Evolutionary conservation across 2,888 invertebrate species (phyloP).

Genomic region (Allolobophora icterica): DNA sequence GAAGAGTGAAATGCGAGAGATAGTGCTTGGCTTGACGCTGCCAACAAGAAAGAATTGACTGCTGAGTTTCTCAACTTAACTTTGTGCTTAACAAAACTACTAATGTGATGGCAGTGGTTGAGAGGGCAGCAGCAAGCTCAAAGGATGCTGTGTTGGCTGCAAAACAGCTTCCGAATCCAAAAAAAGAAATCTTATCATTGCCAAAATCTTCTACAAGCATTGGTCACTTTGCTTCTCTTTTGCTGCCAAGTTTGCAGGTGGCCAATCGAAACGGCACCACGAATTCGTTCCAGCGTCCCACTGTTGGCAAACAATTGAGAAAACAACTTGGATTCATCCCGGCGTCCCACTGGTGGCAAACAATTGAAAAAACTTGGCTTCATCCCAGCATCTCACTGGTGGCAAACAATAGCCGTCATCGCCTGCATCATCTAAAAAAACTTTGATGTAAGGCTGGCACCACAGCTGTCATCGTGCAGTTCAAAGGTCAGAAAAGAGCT

Average conservation of each 20-base stretch:
- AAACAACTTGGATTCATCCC: too few relatives aligned
- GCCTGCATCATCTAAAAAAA: neutral
- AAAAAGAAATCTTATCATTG: neutral
- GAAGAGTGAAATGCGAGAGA: too few relatives aligned
- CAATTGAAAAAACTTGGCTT: too few relatives aligned
- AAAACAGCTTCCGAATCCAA: conserved; percentile 31
- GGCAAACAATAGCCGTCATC: too few relatives aligned
- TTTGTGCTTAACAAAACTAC: neutral
- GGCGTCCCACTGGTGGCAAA: too few relatives aligned
- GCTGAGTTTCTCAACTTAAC: neutral
- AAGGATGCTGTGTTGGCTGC: conserved; percentile 38
- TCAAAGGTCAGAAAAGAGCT: neutral
- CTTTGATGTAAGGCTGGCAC: too few relatives aligned
- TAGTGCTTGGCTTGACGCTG: too few relatives aligned
- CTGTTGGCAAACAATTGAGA: neutral
- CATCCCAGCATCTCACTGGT: too few relatives aligned
- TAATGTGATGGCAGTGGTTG: neutral
- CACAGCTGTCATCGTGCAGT: neutral
- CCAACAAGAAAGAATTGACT: neutral
- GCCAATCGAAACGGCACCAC: neutral
- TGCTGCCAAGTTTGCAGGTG: conserved; percentile 27
- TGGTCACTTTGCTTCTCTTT: conserved; percentile 38
- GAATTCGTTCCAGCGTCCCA: neutral
- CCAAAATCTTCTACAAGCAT: conserved; percentile 33
- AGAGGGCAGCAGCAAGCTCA: neutral